Base-by-base conservation (phyloP, 2,113 vertebrate genomes). In the Larimichthys polyactis region DNA sequence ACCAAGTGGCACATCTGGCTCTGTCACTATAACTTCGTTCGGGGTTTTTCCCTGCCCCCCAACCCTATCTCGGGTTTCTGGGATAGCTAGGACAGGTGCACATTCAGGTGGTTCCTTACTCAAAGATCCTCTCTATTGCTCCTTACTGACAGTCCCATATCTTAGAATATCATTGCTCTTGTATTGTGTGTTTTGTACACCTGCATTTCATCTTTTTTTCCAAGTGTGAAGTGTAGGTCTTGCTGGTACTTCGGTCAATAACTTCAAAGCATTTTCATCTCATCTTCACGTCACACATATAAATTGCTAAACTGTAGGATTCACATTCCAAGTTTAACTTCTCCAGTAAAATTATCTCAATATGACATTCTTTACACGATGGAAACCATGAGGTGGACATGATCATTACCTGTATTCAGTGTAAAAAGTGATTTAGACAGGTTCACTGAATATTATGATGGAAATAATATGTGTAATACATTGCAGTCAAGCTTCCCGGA, bases 11-110 rank as follows among this genome's bases (percentile, higher is more conserved):
- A 59, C 84, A 85, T 83, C 62, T 76, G 68, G 57, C 32, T 75
- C 32, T 51, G 70, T 74, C 59, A 43, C 48, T 68, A 43, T 81
- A 59, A 57, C 55, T 71, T 80, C 40, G 4, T 24, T 11, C 27
- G 24, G 74, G 76, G 71, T 27, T 83, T 83, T 87, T 78, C 72
- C 86, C 81, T 79, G 43, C 70, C 69, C 52, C 36, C 67, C 29
- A 3, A 15, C 49, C 66, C 14, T 20, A 22, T 79, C 75, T 85
- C 60, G 10, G 63, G 70, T 82, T 84, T 78, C 77, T 84, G 79
- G 65, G 64, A 77, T 66, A 74, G 46, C 54, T 36, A 9, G 46
- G 79, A 77, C 92, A 93, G 89, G 91, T 93, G 89, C 89, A 87
- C 73, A 27, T 73, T 87, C 83, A 88, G 81, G 66, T 87, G 88